Evolutionary conservation across 2,888 invertebrate genomes (phyloP), one percentile per base, ranked within the genome.

Genomic region (Lagria hirta): DNA sequence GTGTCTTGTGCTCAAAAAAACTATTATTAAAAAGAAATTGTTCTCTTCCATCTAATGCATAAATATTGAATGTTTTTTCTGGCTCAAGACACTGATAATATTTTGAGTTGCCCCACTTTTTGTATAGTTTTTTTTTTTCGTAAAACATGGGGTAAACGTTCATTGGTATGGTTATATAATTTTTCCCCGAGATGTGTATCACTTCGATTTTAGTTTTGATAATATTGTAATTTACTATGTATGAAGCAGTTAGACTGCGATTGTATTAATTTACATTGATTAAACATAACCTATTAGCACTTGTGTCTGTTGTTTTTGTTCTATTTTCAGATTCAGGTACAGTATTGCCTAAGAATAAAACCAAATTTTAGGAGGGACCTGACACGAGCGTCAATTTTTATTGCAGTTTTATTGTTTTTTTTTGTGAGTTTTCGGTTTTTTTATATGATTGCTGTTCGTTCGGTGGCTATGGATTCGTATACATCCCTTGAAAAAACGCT

Each of bases 251-350:
- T 53, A 34, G 46, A 57, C 51, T 58, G 57, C 52, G 43, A 49
- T 48, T 62, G 62, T 62, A 62, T 47, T 43, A 37, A 43, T 47
- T 47, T 42, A 27, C 30, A 29, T 43, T 56, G 52, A 58, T 61
- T 61, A 59, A 61, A 62, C 49, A 55, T 61, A 61, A 59, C 55
- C 56, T 51, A 57, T 51, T 54, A 57, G 51, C 53, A 51, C 56
- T 52, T 57, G 55, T 56, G 57, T 57, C 55, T 61, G 58, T 60
- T 60, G 54, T 59, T 61, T 62, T 53, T 60, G 51, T 55, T 60
- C 44, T 55, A 52, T 60, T 60, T 57, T 45, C 56, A 58, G 58
- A 48, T 56, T 22, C n/a, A 52, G 54, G 54, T 51, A 52, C n/a
- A 32, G 52, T 55, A 55, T 52, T n/a, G 21, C 26, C 21, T 36